Percentiles rank a stretch among this genome's conserved stretches.
phyloP scores from a whole-genome alignment of 1,140 invertebrate genomes.

The Battus philenor region DNA sequence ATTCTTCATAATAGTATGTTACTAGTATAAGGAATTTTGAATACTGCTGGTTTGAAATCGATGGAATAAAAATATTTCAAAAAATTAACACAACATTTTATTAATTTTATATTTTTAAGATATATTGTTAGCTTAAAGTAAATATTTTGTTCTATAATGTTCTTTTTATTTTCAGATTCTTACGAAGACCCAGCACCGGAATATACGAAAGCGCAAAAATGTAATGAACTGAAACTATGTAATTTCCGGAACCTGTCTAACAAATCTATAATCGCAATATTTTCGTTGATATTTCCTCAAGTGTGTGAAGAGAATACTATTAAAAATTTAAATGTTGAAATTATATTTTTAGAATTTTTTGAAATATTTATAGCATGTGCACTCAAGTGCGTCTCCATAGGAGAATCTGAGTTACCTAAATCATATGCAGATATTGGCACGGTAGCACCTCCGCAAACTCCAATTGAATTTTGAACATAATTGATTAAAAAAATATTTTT shows the following conservation, averaged over 20 bases:
- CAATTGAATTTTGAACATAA: constrained; percentile 1
- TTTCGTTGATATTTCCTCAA: constrained; percentile 49
- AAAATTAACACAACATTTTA: too few species aligned
- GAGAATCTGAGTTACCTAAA: constrained; percentile 26
- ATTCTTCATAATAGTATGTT: too few species aligned
- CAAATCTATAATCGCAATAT: constrained; percentile 48
- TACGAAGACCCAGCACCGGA: neutral
- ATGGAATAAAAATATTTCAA: too few species aligned
- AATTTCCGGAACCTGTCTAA: constrained; percentile 53
- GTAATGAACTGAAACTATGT: constrained; percentile 37
- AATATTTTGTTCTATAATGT: too few species aligned
- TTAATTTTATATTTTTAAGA: too few species aligned
- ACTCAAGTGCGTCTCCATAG: constrained; percentile 45
- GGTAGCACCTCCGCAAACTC: constrained; percentile 4
- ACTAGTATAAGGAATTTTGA: too few species aligned
- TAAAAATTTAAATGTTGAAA: constrained; percentile 63
- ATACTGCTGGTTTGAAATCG: too few species aligned
- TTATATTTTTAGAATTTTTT: constrained; percentile 78
- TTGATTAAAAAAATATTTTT: too few species aligned
- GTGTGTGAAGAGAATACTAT: constrained; percentile 38
- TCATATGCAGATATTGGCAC: neutral
- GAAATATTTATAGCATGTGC: constrained; percentile 59
- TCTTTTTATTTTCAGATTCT: neutral
- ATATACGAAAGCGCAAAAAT: neutral
- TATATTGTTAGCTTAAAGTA: too few species aligned